Conservation (phyloP, 2,888 invertebrate species). For the Erynnis tages region DNA sequence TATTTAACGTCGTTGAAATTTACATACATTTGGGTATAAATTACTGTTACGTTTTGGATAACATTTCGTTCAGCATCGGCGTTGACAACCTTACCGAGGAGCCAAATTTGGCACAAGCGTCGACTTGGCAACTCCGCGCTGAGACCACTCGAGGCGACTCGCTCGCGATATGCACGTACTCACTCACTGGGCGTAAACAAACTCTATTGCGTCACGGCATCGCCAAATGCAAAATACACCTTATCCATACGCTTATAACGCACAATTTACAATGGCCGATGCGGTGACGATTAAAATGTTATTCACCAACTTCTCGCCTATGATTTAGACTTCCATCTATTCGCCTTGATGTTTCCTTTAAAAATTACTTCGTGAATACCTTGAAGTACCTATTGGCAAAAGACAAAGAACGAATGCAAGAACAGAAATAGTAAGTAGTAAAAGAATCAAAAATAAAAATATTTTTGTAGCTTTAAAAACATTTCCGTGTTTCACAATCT, state of each 20-base stretch:
- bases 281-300: constrained; percentile 50
- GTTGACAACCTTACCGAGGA: constrained; percentile 45
- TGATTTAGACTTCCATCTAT: constrained; percentile 39
- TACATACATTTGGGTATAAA: no score
- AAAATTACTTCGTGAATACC: not conserved
- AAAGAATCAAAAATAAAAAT: no score
- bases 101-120: constrained; percentile 69
- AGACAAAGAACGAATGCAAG: no score
- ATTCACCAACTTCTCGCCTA: constrained; percentile 53
- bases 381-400: no score
- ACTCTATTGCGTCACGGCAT: constrained; percentile 66
- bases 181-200: constrained; percentile 66
- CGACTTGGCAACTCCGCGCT: constrained; percentile 65
- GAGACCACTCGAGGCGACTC: not conserved
- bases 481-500: no score
- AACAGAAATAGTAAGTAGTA: no score
- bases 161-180: constrained; percentile 39
- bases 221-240: constrained; percentile 46
- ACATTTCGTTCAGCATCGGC: no score
- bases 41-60: not conserved
- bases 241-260: constrained; percentile 40
- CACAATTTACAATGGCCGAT: constrained; percentile 34
- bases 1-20: no score
- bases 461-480: no score
- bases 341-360: not conserved